Conservation (phyloP, 2,113 vertebrate species). For the Bettongia penicillata region DNA sequence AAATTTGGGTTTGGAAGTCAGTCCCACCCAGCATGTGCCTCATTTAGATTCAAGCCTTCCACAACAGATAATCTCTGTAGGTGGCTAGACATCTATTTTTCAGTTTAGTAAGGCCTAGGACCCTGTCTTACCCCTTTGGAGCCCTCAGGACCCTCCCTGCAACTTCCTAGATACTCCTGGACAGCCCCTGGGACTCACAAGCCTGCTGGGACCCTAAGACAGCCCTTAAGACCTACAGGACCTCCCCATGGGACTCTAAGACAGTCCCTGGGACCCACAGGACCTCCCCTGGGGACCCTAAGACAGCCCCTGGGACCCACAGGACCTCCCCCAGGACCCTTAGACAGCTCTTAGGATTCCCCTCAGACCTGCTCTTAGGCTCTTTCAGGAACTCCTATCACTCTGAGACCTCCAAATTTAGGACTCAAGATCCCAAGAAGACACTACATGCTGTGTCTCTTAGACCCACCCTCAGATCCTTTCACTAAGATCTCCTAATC, state of each 20-base stretch:
- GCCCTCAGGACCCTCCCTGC: too few relatives aligned
- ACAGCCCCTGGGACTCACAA: too few relatives aligned
- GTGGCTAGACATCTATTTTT: neutral
- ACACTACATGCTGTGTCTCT: neutral
- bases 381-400: neutral
- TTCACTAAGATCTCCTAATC: neutral
- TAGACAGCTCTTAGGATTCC: neutral
- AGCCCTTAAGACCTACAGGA: neutral
- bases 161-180: too few relatives aligned
- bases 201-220: too few relatives aligned
- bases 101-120: neutral
- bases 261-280: neutral
- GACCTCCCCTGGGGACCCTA: too few relatives aligned
- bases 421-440: neutral
- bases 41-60: neutral
- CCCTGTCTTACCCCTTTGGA: neutral
- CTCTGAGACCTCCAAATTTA: neutral
- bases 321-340: neutral
- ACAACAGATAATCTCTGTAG: neutral
- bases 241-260: too few relatives aligned
- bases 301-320: too few relatives aligned
- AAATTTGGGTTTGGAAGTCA: neutral
- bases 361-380: neutral
- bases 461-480: neutral
- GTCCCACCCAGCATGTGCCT: neutral